Percentiles rank a stretch among this genome's conserved stretches.
These are phyloP conservation scores for Aphrophora alni DNA, from an alignment of 2,888 invertebrate species.

Conservation along the genomic window DNA sequence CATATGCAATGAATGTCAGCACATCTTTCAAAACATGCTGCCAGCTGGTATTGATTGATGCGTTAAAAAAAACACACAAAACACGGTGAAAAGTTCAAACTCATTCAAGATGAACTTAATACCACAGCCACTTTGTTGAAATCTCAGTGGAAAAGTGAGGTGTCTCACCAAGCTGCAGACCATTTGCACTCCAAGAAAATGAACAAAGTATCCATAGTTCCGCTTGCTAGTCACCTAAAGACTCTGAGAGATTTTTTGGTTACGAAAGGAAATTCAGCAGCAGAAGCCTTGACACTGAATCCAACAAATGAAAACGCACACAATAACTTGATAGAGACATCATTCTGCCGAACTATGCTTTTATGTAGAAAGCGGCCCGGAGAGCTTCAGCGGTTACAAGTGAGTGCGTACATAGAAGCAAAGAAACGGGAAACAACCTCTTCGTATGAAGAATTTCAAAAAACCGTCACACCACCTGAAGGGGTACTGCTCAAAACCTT, in stretches of 20 bases:
- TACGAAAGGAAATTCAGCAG: no score
- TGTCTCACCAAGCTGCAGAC: no score
- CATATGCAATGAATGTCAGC: slow-evolving; percentile 13
- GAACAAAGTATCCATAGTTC: slow-evolving; percentile 17
- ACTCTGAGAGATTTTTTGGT: not conserved
- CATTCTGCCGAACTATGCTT: not conserved
- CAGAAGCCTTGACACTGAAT: no score
- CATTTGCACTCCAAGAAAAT: not conserved
- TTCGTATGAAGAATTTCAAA: slow-evolving; percentile 13
- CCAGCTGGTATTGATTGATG: not conserved
- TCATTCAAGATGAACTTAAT: not conserved
- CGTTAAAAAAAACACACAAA: not conserved
- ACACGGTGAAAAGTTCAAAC: not conserved
- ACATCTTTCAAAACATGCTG: slow-evolving; percentile 16
- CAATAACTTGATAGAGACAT: no score
- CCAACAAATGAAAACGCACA: not conserved
- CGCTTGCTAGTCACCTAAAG: not conserved
- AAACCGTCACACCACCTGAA: not conserved
- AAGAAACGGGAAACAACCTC: not conserved
- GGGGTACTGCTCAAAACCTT: not conserved
- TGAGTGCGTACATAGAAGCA: not conserved
- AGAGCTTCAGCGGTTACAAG: not conserved
- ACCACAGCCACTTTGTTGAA: no score
- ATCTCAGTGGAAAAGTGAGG: no score
- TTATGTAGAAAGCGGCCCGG: not conserved